Percentiles rank a stretch among this genome's conserved stretches.
These are phyloP conservation scores for Onchidella celtica DNA, from an alignment of 2,888 invertebrate genomes.

Conservation along the genomic window DNA sequence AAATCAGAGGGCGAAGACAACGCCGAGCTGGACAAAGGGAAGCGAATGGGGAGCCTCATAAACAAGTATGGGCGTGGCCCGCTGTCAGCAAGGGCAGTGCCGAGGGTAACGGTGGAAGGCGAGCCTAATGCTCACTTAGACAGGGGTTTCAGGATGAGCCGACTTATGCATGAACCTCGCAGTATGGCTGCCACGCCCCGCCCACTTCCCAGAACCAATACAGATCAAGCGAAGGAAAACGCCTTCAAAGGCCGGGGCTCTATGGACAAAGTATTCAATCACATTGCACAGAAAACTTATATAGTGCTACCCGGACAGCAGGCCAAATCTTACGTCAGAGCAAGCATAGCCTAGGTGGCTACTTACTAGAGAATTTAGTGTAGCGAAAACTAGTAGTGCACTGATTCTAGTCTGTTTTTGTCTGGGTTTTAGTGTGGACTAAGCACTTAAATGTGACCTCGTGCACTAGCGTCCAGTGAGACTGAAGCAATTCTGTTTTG, in stretches of 20 bases:
- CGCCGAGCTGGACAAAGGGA: constrained; percentile 66
- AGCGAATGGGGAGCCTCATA: constrained; percentile 64
- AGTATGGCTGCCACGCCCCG: constrained; percentile 58
- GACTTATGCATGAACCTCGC: constrained; percentile 62
- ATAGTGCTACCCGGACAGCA: constrained; percentile 61
- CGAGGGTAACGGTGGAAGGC: constrained; percentile 64
- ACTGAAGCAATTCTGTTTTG: too few relatives aligned
- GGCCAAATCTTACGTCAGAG: constrained; percentile 53
- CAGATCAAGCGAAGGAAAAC: constrained; percentile 61
- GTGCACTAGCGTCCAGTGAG: too few relatives aligned
- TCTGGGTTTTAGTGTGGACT: too few relatives aligned
- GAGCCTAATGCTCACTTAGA: constrained; percentile 62
- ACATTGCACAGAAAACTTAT: constrained; percentile 61
- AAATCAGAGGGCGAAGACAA: constrained; percentile 67
- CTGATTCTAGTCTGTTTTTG: too few relatives aligned
- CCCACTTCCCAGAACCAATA: constrained; percentile 60
- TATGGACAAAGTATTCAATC: constrained; percentile 60
- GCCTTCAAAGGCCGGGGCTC: constrained; percentile 60
- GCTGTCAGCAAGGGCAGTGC: constrained; percentile 56
- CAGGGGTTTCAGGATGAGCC: constrained; percentile 63
- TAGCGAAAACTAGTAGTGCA: too few relatives aligned
- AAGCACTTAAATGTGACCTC: too few relatives aligned
- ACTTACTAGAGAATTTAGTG: too few relatives aligned
- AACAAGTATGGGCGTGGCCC: constrained; percentile 61
- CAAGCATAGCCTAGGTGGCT: constrained; percentile 57